phyloP scores from a whole-genome alignment of 2,113 vertebrate genomes.

The Tenebrosternarchus preto region DNA sequence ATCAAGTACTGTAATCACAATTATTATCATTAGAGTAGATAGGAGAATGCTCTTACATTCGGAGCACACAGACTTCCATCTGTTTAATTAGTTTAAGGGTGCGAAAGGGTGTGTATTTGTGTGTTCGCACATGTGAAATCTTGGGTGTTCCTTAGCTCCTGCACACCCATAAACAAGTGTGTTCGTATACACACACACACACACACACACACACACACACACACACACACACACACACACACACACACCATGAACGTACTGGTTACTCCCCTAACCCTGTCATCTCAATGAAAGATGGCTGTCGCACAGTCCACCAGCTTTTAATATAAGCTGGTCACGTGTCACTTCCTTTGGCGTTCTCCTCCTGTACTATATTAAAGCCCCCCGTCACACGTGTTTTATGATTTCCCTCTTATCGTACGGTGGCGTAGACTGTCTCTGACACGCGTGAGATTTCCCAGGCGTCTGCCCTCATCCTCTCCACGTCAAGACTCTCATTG shows the following conservation, averaged over 20 bases:
- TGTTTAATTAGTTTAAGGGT: slow-evolving; percentile 48
- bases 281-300: slow-evolving; percentile 26
- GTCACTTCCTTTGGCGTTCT: slow-evolving; percentile 10
- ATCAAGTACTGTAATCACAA: slow-evolving; percentile 63
- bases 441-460: slow-evolving; percentile 42
- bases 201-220: background rate
- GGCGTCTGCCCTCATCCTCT: slow-evolving; percentile 14
- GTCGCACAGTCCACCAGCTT: slow-evolving; percentile 16
- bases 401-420: slow-evolving; percentile 33
- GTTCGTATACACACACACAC: background rate
- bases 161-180: background rate
- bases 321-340: slow-evolving; percentile 43
- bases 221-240: background rate
- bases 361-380: slow-evolving; percentile 37
- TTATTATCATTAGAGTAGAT: slow-evolving; percentile 64
- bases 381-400: slow-evolving; percentile 37
- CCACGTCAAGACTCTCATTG: slow-evolving; percentile 27
- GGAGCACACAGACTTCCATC: slow-evolving; percentile 57
- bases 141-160: background rate
- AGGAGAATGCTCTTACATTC: slow-evolving; percentile 59
- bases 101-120: slow-evolving; percentile 14
- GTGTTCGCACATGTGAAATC: slow-evolving; percentile 1
- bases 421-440: slow-evolving; percentile 8
- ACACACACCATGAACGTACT: background rate
- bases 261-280: background rate